Evolutionary conservation across 2,113 vertebrate genomes (phyloP).

Genomic region (Telmatochromis brachygnathus): DNA sequence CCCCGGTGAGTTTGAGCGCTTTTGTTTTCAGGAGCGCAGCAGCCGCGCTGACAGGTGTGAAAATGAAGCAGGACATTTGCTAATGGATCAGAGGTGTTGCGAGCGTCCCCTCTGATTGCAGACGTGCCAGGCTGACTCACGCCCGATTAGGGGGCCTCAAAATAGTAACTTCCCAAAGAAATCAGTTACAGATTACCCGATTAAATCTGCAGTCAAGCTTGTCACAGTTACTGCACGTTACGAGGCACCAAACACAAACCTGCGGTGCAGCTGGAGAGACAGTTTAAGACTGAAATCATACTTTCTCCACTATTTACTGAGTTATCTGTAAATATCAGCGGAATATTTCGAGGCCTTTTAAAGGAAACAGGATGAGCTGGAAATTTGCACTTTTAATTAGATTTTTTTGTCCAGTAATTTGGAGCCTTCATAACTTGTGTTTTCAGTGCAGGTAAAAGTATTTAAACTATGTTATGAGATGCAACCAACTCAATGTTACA

Average conservation of each 20-base stretch:
- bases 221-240: not conserved
- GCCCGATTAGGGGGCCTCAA: not conserved
- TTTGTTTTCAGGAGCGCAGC: not conserved
- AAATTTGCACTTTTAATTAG: rapidly evolving
- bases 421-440: rapidly evolving
- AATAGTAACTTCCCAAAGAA: not conserved
- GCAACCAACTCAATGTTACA: not conserved
- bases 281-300: not conserved
- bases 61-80: conserved; percentile 22
- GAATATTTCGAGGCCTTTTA: not conserved
- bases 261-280: not conserved
- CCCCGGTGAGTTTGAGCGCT: not conserved
- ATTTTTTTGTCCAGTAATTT: not conserved
- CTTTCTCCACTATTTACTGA: not conserved
- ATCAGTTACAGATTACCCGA: not conserved
- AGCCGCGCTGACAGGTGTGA: conserved; percentile 11
- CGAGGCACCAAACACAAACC: not conserved
- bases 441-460: rapidly evolving
- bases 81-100: conserved; percentile 30
- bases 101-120: not conserved
- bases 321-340: not conserved
- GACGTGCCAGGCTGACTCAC: not conserved
- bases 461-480: not conserved
- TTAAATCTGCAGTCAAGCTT: not conserved
- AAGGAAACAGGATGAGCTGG: rapidly evolving